Evolutionary conservation across 1,140 invertebrate genomes (phyloP).

Genomic region (Euschistus heros): DNA sequence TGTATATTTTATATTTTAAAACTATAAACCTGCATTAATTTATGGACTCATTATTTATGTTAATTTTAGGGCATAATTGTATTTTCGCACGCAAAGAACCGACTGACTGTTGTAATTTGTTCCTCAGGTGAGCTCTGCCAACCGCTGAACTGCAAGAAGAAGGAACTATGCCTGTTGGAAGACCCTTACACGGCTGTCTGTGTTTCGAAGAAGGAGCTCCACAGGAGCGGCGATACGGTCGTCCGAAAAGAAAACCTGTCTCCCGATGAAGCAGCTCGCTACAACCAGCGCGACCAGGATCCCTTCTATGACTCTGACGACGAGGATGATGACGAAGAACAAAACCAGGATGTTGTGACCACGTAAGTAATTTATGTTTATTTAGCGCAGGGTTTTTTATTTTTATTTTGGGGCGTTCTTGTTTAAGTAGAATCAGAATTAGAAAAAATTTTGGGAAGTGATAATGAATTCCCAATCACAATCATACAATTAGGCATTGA

Average conservation of each 20-base stretch:
- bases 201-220: slow-evolving; percentile 72
- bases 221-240: slow-evolving; percentile 52
- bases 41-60: too few species aligned
- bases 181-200: slow-evolving; percentile 78
- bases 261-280: slow-evolving; percentile 40
- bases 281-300: slow-evolving; percentile 35
- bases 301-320: slow-evolving; percentile 63
- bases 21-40: too few species aligned
- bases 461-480: too few species aligned
- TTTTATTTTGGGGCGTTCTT: too few species aligned
- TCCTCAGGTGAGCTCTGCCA: slow-evolving; percentile 71
- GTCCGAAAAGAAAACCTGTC: slow-evolving; percentile 45
- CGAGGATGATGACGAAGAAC: slow-evolving; percentile 45
- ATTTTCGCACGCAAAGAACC: too few species aligned
- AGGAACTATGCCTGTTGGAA: slow-evolving; percentile 74
- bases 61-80: too few species aligned
- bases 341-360: slow-evolving; percentile 26
- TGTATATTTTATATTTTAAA: too few species aligned
- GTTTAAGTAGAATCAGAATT: too few species aligned
- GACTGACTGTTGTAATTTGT: slow-evolving; percentile 26
- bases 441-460: too few species aligned
- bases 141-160: slow-evolving; percentile 75
- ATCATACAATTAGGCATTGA: too few species aligned
- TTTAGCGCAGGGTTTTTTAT: not conserved
- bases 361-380: slow-evolving; percentile 23